Evolutionary conservation across 1,140 invertebrate genomes (phyloP).

Genomic region (Elymnias hypermnestra): DNA sequence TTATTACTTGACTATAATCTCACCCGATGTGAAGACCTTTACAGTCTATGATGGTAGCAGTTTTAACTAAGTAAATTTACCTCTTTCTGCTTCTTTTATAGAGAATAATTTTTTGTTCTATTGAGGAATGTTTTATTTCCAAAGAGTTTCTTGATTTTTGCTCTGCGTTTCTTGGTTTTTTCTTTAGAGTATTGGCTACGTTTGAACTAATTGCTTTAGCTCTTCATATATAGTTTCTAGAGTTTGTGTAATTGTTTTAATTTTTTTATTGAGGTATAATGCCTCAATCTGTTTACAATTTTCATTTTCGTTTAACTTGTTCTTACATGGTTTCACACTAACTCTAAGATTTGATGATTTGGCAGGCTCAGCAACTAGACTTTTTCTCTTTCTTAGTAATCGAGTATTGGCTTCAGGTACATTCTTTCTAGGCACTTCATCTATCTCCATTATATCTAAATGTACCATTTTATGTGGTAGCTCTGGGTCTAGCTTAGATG

Average conservation of each 20-base stretch:
- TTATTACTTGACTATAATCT: no score
- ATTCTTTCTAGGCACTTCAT: slow-evolving; percentile 22
- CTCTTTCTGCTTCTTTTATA: no score
- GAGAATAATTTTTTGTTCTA: slow-evolving; percentile 67
- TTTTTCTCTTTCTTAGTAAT: slow-evolving; percentile 61
- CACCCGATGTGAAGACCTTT: no score
- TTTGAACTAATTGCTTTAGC: slow-evolving; percentile 40
- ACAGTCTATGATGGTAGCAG: no score
- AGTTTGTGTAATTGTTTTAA: slow-evolving; percentile 55
- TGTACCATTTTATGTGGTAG: slow-evolving; percentile 62
- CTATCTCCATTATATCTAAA: slow-evolving; percentile 64
- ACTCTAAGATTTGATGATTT: slow-evolving; percentile 59
- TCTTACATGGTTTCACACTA: slow-evolving; percentile 60
- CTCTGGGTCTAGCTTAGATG: slow-evolving; percentile 52
- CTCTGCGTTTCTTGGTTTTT: slow-evolving; percentile 64
- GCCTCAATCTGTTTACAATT: slow-evolving; percentile 66
- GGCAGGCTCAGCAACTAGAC: slow-evolving; percentile 38
- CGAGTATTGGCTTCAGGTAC: slow-evolving; percentile 31
- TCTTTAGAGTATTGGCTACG: slow-evolving; percentile 66
- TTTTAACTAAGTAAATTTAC: no score
- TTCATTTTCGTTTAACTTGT: slow-evolving; percentile 45
- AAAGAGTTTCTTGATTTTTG: slow-evolving; percentile 64
- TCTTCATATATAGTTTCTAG: slow-evolving; percentile 69
- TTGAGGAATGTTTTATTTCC: slow-evolving; percentile 65
- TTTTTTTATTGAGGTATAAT: slow-evolving; percentile 63